These are phyloP conservation scores for human (Homo sapiens) DNA, from an alignment of 2,113 vertebrate species.

Conservation along the genomic window DNA sequence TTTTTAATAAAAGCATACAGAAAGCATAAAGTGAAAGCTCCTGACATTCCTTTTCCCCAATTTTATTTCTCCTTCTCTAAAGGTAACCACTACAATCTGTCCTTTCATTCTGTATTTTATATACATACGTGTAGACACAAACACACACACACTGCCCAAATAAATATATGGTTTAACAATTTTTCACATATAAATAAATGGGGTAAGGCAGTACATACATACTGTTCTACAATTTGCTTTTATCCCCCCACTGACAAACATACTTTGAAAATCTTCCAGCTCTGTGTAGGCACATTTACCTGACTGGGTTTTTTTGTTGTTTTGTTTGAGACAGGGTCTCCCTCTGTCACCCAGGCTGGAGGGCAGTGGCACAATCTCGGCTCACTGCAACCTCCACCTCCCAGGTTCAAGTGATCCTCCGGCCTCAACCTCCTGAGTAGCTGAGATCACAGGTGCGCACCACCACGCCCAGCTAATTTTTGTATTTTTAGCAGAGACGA, in stretches of 20 bases:
- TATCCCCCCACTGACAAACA: neutral
- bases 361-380: too few relatives aligned
- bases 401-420: too few relatives aligned
- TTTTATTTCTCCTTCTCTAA: neutral
- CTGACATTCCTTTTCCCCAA: neutral
- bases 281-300: neutral
- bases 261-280: neutral
- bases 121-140: neutral
- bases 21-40: neutral
- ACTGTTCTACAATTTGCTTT: neutral
- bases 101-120: neutral
- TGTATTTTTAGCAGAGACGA: too few relatives aligned
- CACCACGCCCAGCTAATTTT: too few relatives aligned
- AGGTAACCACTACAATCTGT: neutral
- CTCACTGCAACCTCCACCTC: too few relatives aligned
- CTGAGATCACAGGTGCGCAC: too few relatives aligned
- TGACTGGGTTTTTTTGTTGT: too few relatives aligned
- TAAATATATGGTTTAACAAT: neutral
- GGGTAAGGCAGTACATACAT: neutral
- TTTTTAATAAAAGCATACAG: neutral
- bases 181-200: neutral
- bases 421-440: too few relatives aligned
- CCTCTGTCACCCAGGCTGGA: too few relatives aligned
- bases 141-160: neutral
- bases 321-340: too few relatives aligned